These are phyloP conservation scores for Phyllotis vaccarum DNA, from an alignment of 2,797 vertebrate genomes.

Conservation along the genomic window DNA sequence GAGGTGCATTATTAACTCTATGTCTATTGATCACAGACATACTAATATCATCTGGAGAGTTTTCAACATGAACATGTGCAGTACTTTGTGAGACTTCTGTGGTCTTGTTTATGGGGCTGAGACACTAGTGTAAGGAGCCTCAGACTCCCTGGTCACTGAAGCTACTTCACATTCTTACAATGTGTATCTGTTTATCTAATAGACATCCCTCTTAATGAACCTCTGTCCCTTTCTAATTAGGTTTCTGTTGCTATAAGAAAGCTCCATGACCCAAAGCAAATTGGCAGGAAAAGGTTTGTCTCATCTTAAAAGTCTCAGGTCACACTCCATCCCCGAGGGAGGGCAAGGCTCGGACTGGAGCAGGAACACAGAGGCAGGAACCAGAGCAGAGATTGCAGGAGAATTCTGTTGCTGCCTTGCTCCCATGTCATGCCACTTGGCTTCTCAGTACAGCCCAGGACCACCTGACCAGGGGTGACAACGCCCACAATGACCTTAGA, in stretches of 20 bases:
- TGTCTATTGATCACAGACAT: not conserved
- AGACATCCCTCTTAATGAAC: not conserved
- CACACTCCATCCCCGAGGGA: not conserved
- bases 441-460: not conserved
- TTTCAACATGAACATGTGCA: not conserved
- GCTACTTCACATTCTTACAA: rapidly evolving
- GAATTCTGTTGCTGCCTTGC: not conserved
- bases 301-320: not conserved
- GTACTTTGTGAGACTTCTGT: rapidly evolving
- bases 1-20: not conserved
- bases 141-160: rapidly evolving
- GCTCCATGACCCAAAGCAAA: not conserved
- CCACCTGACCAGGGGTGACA: not conserved
- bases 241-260: not conserved
- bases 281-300: not conserved
- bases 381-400: rapidly evolving
- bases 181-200: no score
- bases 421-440: no score
- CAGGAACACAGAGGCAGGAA: not conserved
- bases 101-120: not conserved
- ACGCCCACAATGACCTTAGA: not conserved
- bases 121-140: rapidly evolving
- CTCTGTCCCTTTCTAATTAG: not conserved
- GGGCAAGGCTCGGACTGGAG: not conserved
- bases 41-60: not conserved